Conservation (phyloP, 2,888 invertebrate species). For the Oscheius myriophilus region DNA sequence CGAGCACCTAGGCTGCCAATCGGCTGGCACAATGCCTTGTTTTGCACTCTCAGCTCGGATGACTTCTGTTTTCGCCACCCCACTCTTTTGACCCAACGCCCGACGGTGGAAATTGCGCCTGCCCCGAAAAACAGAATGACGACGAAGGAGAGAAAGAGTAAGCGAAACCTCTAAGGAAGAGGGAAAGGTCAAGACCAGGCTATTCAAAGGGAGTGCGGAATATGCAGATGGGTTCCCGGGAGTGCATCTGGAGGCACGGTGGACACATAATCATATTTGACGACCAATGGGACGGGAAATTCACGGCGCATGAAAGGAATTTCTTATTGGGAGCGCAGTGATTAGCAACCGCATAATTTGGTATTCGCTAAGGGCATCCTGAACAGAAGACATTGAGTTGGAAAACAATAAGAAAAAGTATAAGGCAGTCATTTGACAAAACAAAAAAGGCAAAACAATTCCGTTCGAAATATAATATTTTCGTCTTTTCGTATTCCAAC, state of each 20-base stretch:
- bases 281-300: slow-evolving; percentile 30
- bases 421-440: too few species aligned
- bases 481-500: too few species aligned
- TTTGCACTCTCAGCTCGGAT: slow-evolving; percentile 1
- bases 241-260: slow-evolving; percentile 31
- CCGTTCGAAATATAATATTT: too few species aligned
- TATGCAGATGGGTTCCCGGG: slow-evolving; percentile 24
- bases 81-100: neutral
- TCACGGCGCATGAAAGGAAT: slow-evolving; percentile 30
- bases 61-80: slow-evolving; percentile 8
- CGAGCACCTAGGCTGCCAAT: slow-evolving; percentile 2
- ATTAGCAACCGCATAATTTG: slow-evolving; percentile 13
- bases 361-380: too few species aligned
- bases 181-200: too few species aligned
- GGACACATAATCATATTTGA: slow-evolving; percentile 30
- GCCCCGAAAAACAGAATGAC: too few species aligned
- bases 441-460: too few species aligned
- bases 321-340: slow-evolving; percentile 23
- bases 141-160: too few species aligned
- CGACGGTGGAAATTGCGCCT: neutral
- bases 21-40: slow-evolving; percentile 17
- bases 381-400: slow-evolving; percentile 7
- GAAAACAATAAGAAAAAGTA: neutral
- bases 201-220: slow-evolving; percentile 3
- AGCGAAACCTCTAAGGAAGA: too few species aligned